Conservation (phyloP, 2,113 vertebrate genomes). For the Macroglossus sobrinus region DNA sequence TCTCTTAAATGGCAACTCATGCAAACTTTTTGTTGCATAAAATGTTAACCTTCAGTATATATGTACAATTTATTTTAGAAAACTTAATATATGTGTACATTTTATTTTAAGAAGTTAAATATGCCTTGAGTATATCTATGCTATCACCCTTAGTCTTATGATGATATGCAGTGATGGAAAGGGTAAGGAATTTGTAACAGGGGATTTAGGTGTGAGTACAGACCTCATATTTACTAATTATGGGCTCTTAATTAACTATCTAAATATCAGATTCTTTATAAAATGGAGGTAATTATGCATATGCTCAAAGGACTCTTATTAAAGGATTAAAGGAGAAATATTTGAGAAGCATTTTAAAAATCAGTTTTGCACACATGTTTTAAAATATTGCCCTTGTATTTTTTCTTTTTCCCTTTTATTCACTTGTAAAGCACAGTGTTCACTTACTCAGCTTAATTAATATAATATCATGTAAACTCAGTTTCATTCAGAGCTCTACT, state of each 20-base stretch:
- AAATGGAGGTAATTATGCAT: conserved; percentile 15
- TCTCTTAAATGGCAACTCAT: not conserved
- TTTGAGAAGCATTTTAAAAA: not conserved
- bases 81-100: not conserved
- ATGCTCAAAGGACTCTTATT: not conserved
- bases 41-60: not conserved
- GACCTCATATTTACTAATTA: not conserved
- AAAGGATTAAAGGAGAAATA: not conserved
- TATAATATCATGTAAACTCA: not conserved
- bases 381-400: not conserved
- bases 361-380: not conserved
- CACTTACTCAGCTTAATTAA: conserved; percentile 1
- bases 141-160: not conserved
- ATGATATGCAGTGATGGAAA: not conserved
- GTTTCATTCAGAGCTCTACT: not conserved
- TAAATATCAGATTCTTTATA: not conserved
- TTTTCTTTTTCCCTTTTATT: not conserved
- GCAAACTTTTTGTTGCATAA: not conserved
- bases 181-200: not conserved
- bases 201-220: not conserved
- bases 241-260: not conserved
- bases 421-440: not conserved
- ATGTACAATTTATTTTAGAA: not conserved
- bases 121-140: not conserved
- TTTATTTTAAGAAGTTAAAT: not conserved